A percentile compares a stretch with the other conserved stretches of the same genome.
phyloP scores from a whole-genome alignment of 2,113 vertebrate genomes.

The Euleptes europaea region DNA sequence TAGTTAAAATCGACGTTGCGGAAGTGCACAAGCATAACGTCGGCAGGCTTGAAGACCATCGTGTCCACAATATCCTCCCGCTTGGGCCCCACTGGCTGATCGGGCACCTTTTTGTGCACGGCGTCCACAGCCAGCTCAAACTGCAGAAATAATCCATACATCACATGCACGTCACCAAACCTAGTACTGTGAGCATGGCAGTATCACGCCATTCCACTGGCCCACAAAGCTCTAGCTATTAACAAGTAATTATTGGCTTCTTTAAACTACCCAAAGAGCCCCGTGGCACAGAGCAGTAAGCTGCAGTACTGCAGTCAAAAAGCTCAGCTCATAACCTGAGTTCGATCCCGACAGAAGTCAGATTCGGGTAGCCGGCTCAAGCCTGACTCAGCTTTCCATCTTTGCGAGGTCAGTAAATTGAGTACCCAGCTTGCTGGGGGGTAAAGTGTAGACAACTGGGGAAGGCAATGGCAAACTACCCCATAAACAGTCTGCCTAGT shows the following conservation, averaged over 20 bases:
- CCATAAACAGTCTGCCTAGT: too few species aligned
- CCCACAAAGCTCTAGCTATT: not conserved
- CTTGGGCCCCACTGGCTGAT: conserved; percentile 76
- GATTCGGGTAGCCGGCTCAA: too few species aligned
- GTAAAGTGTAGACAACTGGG: too few species aligned
- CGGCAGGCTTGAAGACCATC: conserved; percentile 89
- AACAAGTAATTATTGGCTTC: not conserved
- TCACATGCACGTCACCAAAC: not conserved
- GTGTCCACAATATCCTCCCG: conserved; percentile 92
- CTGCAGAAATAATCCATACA: conserved; percentile 60
- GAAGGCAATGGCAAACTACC: too few species aligned
- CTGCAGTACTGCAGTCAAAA: too few species aligned
- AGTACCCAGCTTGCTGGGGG: too few species aligned
- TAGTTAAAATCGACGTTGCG: conserved; percentile 90
- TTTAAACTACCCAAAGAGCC: too few species aligned
- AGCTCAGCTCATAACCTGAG: too few species aligned
- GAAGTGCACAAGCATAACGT: conserved; percentile 89
- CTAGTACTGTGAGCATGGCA: not conserved
- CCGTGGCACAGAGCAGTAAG: too few species aligned
- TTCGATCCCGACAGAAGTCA: too few species aligned
- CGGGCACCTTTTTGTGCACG: conserved; percentile 81
- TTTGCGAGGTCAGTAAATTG: too few species aligned
- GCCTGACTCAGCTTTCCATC: too few species aligned
- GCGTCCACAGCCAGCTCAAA: conserved; percentile 92
- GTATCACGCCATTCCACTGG: not conserved